Evolutionary conservation across 2,113 vertebrate species (phyloP).

Genomic region (Gallinago undulata): DNA sequence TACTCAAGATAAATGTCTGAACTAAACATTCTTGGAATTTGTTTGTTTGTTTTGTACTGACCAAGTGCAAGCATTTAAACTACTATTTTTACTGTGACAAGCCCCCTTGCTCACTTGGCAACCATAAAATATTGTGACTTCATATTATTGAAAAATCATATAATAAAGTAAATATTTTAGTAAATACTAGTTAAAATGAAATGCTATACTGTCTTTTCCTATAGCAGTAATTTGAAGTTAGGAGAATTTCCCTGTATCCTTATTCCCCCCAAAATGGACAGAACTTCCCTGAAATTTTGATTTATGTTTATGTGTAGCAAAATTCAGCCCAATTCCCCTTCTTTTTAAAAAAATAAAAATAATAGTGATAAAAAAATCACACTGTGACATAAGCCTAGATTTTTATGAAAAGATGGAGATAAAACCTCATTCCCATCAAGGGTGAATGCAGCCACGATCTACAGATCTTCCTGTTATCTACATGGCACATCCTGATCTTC

Average conservation of each 20-base stretch:
- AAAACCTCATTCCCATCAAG: neutral
- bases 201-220: neutral
- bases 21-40: constrained; percentile 39
- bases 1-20: constrained; percentile 73
- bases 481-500: neutral
- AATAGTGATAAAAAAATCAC: neutral
- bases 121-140: neutral
- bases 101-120: neutral
- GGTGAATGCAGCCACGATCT: neutral
- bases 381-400: too few species aligned
- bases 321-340: neutral
- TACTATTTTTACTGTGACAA: neutral
- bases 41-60: constrained; percentile 25
- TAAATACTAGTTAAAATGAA: neutral
- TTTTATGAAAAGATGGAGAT: neutral
- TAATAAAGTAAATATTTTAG: neutral
- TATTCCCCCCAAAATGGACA: neutral
- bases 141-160: neutral
- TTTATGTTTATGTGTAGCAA: neutral
- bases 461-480: neutral
- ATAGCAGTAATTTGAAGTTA: neutral
- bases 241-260: neutral
- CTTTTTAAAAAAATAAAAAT: neutral
- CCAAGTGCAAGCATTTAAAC: neutral
- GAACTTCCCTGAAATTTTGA: neutral